A percentile compares a stretch with the other conserved stretches of the same genome.
Conservation (phyloP, 2,888 invertebrate genomes). For the Idaea biselata region DNA sequence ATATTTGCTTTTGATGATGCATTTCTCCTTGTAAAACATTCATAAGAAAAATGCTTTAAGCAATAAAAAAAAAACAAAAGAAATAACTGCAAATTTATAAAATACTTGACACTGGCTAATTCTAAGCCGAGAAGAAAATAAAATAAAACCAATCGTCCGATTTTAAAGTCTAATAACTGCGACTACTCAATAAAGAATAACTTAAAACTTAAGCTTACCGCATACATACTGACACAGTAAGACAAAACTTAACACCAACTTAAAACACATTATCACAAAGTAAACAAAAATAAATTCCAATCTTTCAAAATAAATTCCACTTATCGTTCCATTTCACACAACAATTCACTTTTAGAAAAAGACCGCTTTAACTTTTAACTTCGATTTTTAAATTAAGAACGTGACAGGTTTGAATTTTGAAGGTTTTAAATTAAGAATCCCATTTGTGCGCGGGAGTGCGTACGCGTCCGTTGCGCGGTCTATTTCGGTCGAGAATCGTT, state of each 20-base stretch:
- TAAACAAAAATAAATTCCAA: slow-evolving; percentile 21
- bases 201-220: slow-evolving; percentile 34
- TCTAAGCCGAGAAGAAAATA: too few relatives aligned
- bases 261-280: slow-evolving; percentile 39
- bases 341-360: slow-evolving; percentile 19
- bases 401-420: slow-evolving; percentile 19
- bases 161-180: background rate
- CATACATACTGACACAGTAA: slow-evolving; percentile 34
- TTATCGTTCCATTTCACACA: slow-evolving; percentile 34
- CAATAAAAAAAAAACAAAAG: too few relatives aligned
- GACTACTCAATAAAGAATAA: slow-evolving; percentile 5
- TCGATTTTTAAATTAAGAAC: slow-evolving; percentile 10
- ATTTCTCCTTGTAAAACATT: too few relatives aligned
- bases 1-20: too few relatives aligned
- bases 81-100: too few relatives aligned
- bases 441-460: slow-evolving; percentile 60
- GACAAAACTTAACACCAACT: slow-evolving; percentile 30
- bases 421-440: slow-evolving; percentile 43
- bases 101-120: too few relatives aligned
- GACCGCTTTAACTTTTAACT: slow-evolving; percentile 16
- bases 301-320: slow-evolving; percentile 15
- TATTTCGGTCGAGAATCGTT: slow-evolving; percentile 67
- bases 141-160: background rate
- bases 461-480: slow-evolving; percentile 55
- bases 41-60: too few relatives aligned